phyloP scores from a whole-genome alignment of 2,113 vertebrate species.

The Pao palembangensis region DNA sequence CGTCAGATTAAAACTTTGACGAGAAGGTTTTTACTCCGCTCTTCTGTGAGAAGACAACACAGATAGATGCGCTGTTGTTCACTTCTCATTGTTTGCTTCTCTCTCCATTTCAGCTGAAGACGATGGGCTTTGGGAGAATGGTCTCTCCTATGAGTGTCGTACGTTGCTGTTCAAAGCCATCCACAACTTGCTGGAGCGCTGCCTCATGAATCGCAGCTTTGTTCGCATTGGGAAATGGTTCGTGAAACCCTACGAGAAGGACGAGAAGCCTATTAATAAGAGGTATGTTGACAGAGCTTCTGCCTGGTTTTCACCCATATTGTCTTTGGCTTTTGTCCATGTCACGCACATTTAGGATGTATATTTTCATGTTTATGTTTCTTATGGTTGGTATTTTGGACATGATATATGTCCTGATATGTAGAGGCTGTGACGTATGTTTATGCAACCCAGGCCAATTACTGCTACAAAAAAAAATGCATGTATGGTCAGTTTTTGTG shows the following conservation, averaged over 20 bases:
- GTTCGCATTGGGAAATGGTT: conserved; percentile 94
- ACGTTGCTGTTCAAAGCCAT: conserved; percentile 97
- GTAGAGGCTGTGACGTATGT: neutral
- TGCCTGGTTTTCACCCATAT: neutral
- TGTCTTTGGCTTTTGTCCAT: neutral
- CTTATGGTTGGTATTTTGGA: neutral
- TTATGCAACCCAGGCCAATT: conserved; percentile 17
- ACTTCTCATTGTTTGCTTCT: neutral
- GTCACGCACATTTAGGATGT: neutral
- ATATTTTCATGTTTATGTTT: neutral
- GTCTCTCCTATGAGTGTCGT: conserved; percentile 95
- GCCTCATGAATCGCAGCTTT: conserved; percentile 90
- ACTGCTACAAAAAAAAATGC: neutral
- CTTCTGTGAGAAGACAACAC: too few species aligned
- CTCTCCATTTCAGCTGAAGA: conserved; percentile 74
- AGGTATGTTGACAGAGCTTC: conserved; percentile 40
- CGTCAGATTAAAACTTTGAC: too few species aligned
- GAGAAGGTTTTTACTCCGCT: too few species aligned
- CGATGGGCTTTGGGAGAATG: conserved; percentile 94
- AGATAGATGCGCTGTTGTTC: too few species aligned
- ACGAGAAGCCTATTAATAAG: conserved; percentile 85
- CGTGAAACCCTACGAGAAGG: conserved; percentile 94
- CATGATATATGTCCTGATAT: conserved; percentile 3
- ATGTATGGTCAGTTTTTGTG: neutral
- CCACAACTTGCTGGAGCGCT: conserved; percentile 92